Base-by-base conservation (phyloP, 2,888 invertebrate genomes). In the Camptogramma bilineatum region DNA sequence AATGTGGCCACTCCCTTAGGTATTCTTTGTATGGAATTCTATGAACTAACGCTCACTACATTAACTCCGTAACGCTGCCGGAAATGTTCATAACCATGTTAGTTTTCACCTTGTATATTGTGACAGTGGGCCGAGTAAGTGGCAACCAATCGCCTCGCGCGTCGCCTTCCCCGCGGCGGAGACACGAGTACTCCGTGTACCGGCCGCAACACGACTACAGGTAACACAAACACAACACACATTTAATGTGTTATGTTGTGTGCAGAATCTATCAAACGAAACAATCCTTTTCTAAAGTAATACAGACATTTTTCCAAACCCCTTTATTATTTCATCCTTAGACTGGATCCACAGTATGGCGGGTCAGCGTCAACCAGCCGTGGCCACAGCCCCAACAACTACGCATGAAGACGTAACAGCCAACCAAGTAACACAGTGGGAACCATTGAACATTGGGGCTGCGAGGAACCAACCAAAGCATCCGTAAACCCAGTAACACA, bases 311-410 rank as follows among this genome's bases (percentile, higher is more conserved):
- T 8, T 28, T 24, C 5, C 5, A 4, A 28, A 28, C 28, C 28
- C 8, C 39, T n/a, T n/a, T n/a, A n/a, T 9, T 52, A 52, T 7
- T n/a, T 16, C 21, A 24, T 21, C 42, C 42, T 16, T 69, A 82
- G 83, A 65, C 46, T 76, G 69, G 83, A 84, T 34, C 68, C 76
- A 0, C 62, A 64, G 3, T 53, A 78, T 24, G 79, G 76, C 72
- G 74, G 73, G 66, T 73, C 81, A 10, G 79, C 77, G n/a, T 70
- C 79, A 24, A 67, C 74, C 54, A 81, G 82, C 39, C 76, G 87
- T 1, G 82, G 81, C 0, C 82, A 77, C 72, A 84, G 84, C 69
- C 85, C 85, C 55, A 78, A 79, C 74, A 79, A 82, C 74, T 85
- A 83, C 73, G 84, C 86, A 77, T 87, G 83, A 84, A 67, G 42